Evolutionary conservation across 2,888 invertebrate species (phyloP).

Genomic region (Osedax fenrisi): DNA sequence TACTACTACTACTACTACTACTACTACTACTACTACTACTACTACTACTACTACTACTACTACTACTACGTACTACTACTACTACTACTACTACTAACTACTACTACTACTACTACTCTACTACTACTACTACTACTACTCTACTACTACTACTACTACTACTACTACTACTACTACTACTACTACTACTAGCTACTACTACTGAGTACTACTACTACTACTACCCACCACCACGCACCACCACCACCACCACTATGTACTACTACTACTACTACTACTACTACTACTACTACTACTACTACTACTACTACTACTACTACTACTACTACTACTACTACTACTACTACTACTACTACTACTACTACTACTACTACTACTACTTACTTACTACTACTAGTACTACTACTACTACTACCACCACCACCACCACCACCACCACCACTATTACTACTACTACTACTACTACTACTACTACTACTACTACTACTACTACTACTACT

Average conservation of each 20-base stretch:
- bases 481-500: background rate
- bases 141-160: slow-evolving; percentile 24
- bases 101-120: too few species aligned
- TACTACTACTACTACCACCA: too few species aligned
- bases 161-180: slow-evolving; percentile 25
- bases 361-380: slow-evolving; percentile 25
- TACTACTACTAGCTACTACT: slow-evolving; percentile 17
- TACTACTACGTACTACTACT: too few species aligned
- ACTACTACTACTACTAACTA: too few species aligned
- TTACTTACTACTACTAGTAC: too few species aligned
- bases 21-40: slow-evolving; percentile 25
- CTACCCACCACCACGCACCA: too few species aligned
- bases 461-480: background rate
- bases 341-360: slow-evolving; percentile 24
- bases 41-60: slow-evolving; percentile 24
- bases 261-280: slow-evolving; percentile 21
- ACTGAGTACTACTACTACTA: too few species aligned
- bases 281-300: slow-evolving; percentile 23
- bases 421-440: too few species aligned
- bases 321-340: slow-evolving; percentile 21
- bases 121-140: too few species aligned
- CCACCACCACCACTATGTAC: too few species aligned
- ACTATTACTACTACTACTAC: slow-evolving; percentile 19
- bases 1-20: slow-evolving; percentile 8
- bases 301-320: slow-evolving; percentile 21